Evolutionary conservation across 2,797 vertebrate genomes (phyloP), one percentile per base, ranked within the genome.

Genomic region (Hemitrygon akajei): DNA sequence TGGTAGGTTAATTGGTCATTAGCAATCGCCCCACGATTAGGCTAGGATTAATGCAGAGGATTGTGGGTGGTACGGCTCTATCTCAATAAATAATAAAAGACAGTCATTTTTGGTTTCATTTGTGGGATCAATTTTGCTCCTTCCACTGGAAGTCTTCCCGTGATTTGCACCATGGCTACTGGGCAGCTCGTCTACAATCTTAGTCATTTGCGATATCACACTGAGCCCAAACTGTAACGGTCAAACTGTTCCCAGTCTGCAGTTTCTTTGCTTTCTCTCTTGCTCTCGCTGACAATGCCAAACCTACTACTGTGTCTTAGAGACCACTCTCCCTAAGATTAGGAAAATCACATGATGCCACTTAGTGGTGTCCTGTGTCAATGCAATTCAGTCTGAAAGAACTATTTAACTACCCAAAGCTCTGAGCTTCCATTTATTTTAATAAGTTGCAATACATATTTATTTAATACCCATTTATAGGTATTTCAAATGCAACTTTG

Each of bases 261-360:
- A 2, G 7, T 66, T 69, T 22, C 30, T 16, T 69, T 16, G 10
- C 69, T 92, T 40, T 37, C 40, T 30, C 37, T 30, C 22, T 73
- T 20, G 4, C 82, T 86, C 30, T 63, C 60, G 10, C 37, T 92
- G 6, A 69, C 75, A 56, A 37, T 73, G 66, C 69, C 69, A 91
- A 20, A 22, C 40, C 9, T 25, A 10, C 5, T n/a, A 73, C 56
- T 25, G 11, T 73, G 25, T 47, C 71, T 56, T 40, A 71, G 25
- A 71, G 12, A 58, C 40, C 11, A 93, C 25, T 76, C 27, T n/a
- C 27, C 11, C 71, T n/a, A 73, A 73, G 91, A 73, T 18, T 71
- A 40, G 47, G 14, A 89, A 47, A 58, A 93, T 76, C 71, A 92
- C 69, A 92, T 47, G 91, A 40, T 92, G 71, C 86, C 86, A 89